Percentiles rank a stretch among this genome's conserved stretches.
Conservation (phyloP, 2,797 vertebrate genomes). For the Ibycter americanus region DNA sequence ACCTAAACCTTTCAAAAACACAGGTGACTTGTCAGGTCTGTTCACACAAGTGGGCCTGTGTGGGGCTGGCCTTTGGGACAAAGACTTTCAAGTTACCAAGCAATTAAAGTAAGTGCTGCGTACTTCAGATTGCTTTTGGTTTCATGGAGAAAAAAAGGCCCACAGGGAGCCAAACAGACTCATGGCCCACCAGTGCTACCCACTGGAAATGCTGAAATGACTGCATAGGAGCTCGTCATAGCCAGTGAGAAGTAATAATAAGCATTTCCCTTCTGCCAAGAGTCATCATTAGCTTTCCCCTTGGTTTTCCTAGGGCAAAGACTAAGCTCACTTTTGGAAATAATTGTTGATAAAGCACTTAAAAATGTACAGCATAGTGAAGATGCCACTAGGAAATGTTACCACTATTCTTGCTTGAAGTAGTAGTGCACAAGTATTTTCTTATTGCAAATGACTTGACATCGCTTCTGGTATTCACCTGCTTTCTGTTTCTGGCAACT, state of each 20-base stretch:
- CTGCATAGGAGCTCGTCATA: not conserved
- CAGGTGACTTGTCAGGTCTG: not conserved
- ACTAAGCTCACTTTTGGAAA: not conserved
- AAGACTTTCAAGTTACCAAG: not conserved
- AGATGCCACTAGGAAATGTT: not conserved
- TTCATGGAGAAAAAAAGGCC: not conserved
- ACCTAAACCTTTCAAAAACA: not conserved
- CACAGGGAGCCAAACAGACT: rapidly evolving
- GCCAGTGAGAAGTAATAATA: not conserved
- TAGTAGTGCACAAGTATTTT: not conserved
- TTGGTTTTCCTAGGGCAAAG: not conserved
- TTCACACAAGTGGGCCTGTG: not conserved
- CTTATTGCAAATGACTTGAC: not conserved
- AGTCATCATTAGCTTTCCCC: not conserved
- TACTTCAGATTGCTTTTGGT: not conserved
- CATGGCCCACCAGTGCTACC: not conserved
- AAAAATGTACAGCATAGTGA: not conserved
- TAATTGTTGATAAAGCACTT: not conserved
- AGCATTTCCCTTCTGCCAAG: not conserved
- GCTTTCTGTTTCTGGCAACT: not conserved
- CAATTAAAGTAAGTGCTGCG: not conserved
- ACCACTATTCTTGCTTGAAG: not conserved
- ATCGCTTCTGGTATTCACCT: not conserved
- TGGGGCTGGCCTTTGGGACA: not conserved
- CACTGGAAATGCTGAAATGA: not conserved